These are phyloP conservation scores for Solenodon paradoxus DNA, from an alignment of 2,113 vertebrate genomes.

Conservation along the genomic window DNA sequence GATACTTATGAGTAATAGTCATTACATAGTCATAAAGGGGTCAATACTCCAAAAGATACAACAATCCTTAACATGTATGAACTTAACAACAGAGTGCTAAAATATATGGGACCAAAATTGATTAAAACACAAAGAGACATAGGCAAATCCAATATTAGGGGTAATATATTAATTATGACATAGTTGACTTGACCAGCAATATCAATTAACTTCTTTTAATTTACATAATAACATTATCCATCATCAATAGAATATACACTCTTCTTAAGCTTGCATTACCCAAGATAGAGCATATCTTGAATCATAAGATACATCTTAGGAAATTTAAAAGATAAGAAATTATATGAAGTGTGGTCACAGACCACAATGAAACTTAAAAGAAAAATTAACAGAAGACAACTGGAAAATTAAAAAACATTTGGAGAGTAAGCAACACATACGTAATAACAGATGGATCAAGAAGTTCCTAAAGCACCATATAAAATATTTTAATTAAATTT, in stretches of 20 bases:
- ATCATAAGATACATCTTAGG: too few species aligned
- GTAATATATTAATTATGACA: constrained; percentile 33
- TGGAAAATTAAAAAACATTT: background rate
- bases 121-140: background rate
- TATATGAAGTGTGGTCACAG: background rate
- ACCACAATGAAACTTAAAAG: background rate
- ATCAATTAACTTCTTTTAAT: constrained; percentile 33
- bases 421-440: background rate
- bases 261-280: too few species aligned
- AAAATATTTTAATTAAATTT: constrained; percentile 18
- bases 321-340: too few species aligned
- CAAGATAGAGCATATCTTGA: too few species aligned
- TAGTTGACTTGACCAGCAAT: background rate
- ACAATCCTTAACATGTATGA: too few species aligned
- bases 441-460: background rate
- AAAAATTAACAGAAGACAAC: background rate
- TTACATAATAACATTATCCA: constrained; percentile 13
- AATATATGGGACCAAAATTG: background rate
- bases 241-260: too few species aligned
- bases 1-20: too few species aligned
- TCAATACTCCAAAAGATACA: too few species aligned
- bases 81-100: too few species aligned
- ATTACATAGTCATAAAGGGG: too few species aligned
- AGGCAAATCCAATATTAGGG: background rate
- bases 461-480: background rate